These are phyloP conservation scores for Borostomias antarcticus DNA, from an alignment of 2,797 vertebrate genomes.

Conservation along the genomic window DNA sequence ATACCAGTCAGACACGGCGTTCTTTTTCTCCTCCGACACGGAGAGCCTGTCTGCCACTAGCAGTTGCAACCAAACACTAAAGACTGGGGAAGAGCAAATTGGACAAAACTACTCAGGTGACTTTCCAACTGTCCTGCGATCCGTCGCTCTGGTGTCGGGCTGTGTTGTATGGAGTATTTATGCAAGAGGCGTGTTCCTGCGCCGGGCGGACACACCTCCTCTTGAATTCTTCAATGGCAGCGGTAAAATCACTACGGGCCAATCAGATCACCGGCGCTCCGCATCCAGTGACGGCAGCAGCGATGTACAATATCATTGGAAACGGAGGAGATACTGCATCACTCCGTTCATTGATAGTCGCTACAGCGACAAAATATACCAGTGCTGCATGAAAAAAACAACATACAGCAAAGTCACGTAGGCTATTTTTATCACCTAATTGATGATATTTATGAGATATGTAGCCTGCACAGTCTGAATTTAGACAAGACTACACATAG, in stretches of 20 bases:
- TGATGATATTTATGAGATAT: neutral
- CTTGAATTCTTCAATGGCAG: conserved; percentile 70
- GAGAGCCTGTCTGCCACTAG: conserved; percentile 14
- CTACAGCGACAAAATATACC: conserved; percentile 60
- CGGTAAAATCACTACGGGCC: conserved; percentile 49
- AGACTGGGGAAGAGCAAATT: too few species aligned
- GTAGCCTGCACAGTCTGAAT: neutral
- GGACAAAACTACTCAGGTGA: neutral
- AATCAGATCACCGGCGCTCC: conserved; percentile 60
- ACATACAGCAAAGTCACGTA: too few species aligned
- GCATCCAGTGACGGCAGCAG: conserved; percentile 62
- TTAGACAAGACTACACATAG: neutral
- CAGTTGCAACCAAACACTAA: neutral
- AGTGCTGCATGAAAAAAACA: neutral
- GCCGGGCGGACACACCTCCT: conserved; percentile 58
- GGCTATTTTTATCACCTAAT: neutral
- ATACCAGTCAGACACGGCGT: conserved; percentile 21
- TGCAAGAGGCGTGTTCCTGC: conserved; percentile 61
- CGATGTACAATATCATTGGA: conserved; percentile 50
- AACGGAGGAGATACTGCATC: conserved; percentile 50
- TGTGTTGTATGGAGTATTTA: conserved; percentile 56
- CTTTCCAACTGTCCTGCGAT: conserved; percentile 17
- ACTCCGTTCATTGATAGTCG: conserved; percentile 68
- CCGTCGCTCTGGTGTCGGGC: conserved; percentile 39
- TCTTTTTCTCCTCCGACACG: neutral